Conservation (phyloP, 2,888 invertebrate genomes). For the Cantharis rufa region DNA sequence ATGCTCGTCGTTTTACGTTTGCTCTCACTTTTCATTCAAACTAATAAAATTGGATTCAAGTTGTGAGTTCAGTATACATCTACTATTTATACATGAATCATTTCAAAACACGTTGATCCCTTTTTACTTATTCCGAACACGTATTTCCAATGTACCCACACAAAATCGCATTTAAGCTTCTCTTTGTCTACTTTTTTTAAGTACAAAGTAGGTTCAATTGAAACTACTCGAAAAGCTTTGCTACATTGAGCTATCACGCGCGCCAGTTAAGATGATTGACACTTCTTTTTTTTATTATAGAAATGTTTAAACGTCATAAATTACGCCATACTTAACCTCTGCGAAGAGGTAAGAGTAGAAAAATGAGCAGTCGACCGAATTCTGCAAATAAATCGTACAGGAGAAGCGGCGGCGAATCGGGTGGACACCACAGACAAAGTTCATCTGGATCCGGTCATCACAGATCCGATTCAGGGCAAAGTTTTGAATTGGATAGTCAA, state of each 20-base stretch:
- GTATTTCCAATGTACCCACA: background rate
- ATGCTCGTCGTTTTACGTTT: background rate
- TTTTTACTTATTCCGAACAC: background rate
- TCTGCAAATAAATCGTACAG: constrained; percentile 41
- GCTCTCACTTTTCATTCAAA: background rate
- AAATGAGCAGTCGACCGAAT: constrained; percentile 34
- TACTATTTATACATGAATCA: background rate
- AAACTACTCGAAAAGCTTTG: background rate
- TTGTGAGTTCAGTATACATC: background rate
- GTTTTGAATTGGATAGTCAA: constrained; percentile 45
- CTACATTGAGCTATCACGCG: background rate
- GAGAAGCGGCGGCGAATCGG: constrained; percentile 46
- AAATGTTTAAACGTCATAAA: constrained; percentile 22
- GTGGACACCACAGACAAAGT: constrained; percentile 46
- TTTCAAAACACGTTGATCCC: background rate
- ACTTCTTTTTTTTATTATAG: constrained; percentile 7
- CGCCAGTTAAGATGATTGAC: background rate
- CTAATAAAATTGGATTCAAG: background rate
- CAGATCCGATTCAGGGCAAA: constrained; percentile 52
- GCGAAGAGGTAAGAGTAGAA: background rate
- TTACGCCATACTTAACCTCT: constrained; percentile 8
- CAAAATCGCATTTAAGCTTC: background rate
- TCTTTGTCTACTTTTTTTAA: background rate
- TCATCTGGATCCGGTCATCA: constrained; percentile 45
- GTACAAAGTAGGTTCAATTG: background rate